Conservation (phyloP, 2,888 invertebrate genomes). For the Carterocephalus palaemon region DNA sequence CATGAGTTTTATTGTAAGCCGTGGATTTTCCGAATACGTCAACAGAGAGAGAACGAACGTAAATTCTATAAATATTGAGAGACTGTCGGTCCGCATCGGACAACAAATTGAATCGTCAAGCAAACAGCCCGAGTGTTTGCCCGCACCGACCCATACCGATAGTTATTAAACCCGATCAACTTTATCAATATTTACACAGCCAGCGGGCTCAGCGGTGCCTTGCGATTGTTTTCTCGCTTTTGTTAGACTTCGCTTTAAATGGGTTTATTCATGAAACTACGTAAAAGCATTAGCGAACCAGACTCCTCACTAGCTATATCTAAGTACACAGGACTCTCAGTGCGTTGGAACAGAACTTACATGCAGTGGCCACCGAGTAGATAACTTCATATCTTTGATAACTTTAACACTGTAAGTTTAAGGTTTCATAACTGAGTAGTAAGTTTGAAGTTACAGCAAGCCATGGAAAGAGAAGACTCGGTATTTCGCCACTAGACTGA, state of each 20-base stretch:
- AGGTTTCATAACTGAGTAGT: too few species aligned
- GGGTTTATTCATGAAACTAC: slow-evolving; percentile 14
- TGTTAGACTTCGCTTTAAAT: slow-evolving; percentile 20
- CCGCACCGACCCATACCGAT: slow-evolving; percentile 33
- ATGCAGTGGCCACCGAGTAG: too few species aligned
- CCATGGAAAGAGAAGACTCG: too few species aligned
- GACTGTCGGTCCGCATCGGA: slow-evolving; percentile 25
- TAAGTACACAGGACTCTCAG: too few species aligned
- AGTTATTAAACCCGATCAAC: slow-evolving; percentile 42
- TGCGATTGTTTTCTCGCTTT: slow-evolving; percentile 18
- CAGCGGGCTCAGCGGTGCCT: slow-evolving; percentile 19
- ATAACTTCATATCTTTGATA: too few species aligned
- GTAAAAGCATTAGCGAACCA: slow-evolving; percentile 4
- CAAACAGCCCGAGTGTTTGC: slow-evolving; percentile 33
- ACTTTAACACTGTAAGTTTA: too few species aligned
- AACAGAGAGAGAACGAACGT: slow-evolving; percentile 16
- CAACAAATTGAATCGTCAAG: slow-evolving; percentile 34
- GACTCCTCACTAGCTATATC: too few species aligned
- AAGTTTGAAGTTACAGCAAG: too few species aligned
- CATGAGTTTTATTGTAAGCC: too few species aligned
- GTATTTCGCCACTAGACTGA: too few species aligned
- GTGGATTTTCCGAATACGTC: too few species aligned
- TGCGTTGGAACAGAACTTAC: too few species aligned
- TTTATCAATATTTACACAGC: slow-evolving; percentile 43
- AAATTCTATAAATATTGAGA: slow-evolving; percentile 33